phyloP scores from a whole-genome alignment of 2,888 invertebrate genomes.

The Choreutis nemorana region DNA sequence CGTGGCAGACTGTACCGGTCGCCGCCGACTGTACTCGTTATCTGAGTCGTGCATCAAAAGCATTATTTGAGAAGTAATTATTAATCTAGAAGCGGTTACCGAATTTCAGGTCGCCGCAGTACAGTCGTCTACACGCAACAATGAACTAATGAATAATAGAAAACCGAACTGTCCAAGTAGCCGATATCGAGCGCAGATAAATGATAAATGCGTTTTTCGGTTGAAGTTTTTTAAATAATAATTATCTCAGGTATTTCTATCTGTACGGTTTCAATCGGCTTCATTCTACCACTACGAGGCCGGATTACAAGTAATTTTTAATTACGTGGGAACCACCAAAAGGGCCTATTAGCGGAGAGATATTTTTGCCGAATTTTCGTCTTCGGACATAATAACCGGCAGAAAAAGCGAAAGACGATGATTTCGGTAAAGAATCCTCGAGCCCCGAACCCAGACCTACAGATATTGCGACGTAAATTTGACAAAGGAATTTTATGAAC shows the following conservation, averaged over 20 bases:
- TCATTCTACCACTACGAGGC: no score
- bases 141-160: slow-evolving; percentile 59
- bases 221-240: slow-evolving; percentile 35
- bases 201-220: slow-evolving; percentile 52
- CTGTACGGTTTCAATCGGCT: no score
- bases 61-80: slow-evolving; percentile 67
- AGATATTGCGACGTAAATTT: slow-evolving; percentile 56
- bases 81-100: slow-evolving; percentile 58
- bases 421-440: slow-evolving; percentile 53
- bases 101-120: slow-evolving; percentile 54
- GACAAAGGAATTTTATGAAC: slow-evolving; percentile 64
- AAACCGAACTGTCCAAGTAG: slow-evolving; percentile 53
- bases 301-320: no score
- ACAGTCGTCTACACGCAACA: slow-evolving; percentile 34
- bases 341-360: no score
- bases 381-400: slow-evolving; percentile 39
- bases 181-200: slow-evolving; percentile 47
- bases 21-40: no score
- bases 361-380: slow-evolving; percentile 16
- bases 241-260: no score
- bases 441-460: slow-evolving; percentile 24
- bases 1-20: slow-evolving; percentile 23
- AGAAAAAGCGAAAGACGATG: slow-evolving; percentile 44
- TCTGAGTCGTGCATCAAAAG: slow-evolving; percentile 58
- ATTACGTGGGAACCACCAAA: no score